phyloP scores from a whole-genome alignment of 2,797 vertebrate species.

The Lacerta viridis region DNA sequence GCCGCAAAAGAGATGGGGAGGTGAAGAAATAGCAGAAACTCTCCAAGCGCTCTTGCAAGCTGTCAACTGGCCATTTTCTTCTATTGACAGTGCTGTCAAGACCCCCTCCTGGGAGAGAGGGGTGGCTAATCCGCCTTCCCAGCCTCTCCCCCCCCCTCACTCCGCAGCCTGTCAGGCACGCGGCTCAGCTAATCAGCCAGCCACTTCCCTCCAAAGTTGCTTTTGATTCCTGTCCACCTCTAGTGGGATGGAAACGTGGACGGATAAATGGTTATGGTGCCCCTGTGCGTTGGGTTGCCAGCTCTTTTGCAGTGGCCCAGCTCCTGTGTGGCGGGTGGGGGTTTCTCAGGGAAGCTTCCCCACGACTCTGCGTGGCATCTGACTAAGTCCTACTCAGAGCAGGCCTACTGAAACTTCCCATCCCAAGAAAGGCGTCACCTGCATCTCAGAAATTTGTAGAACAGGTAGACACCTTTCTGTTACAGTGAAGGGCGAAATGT shows the following conservation, averaged over 20 bases:
- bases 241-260: not conserved
- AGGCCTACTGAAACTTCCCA: not conserved
- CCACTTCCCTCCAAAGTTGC: not conserved
- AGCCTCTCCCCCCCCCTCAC: not conserved
- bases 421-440: not conserved
- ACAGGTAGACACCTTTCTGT: too few relatives aligned
- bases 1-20: constrained; percentile 27
- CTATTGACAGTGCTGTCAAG: constrained; percentile 37
- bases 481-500: not conserved
- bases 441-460: not conserved
- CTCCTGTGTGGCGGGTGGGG: not conserved
- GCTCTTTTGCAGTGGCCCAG: not conserved
- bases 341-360: too few relatives aligned
- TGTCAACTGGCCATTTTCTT: constrained; percentile 61
- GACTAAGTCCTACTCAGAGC: too few relatives aligned
- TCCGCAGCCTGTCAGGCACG: not conserved
- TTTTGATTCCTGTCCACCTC: constrained; percentile 20
- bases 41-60: constrained; percentile 42
- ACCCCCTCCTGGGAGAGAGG: not conserved
- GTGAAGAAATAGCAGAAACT: not conserved
- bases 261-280: not conserved
- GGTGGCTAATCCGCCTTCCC: not conserved
- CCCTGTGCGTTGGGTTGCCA: too few relatives aligned
- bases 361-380: not conserved
- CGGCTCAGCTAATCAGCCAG: constrained; percentile 7